phyloP scores from a whole-genome alignment of 2,888 invertebrate species.

The Brachynemurus nebulosus region DNA sequence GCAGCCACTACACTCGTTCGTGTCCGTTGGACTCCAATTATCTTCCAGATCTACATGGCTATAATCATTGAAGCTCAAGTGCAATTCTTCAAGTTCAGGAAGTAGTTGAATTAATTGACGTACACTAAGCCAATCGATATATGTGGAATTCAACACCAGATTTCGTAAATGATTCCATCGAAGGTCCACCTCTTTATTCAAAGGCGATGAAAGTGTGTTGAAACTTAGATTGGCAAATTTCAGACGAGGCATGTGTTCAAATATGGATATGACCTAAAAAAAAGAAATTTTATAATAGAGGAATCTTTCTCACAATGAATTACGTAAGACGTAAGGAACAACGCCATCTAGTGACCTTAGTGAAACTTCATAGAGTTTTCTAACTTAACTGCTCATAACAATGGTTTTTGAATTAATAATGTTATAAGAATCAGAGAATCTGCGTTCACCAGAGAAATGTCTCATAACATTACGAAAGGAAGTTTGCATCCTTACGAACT shows the following conservation, averaged over 20 bases:
- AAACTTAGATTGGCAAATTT: conserved; percentile 87
- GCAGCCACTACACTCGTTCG: conserved; percentile 9
- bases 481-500: too few species aligned
- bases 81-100: conserved; percentile 76
- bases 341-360: too few species aligned
- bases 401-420: too few species aligned
- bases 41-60: conserved; percentile 54
- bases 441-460: too few species aligned
- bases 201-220: conserved; percentile 63
- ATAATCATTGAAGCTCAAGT: conserved; percentile 84
- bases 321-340: too few species aligned
- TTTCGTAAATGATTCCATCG: conserved; percentile 51
- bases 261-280: conserved; percentile 62
- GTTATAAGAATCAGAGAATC: too few species aligned
- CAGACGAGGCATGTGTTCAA: conserved; percentile 77
- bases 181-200: conserved; percentile 34
- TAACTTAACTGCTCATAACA: too few species aligned
- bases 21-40: conserved; percentile 23
- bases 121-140: conserved; percentile 73
- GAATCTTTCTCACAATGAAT: too few species aligned
- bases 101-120: conserved; percentile 59
- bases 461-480: too few species aligned
- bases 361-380: too few species aligned
- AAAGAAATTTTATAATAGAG: not conserved
- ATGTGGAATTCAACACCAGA: conserved; percentile 77